A percentile compares a stretch with the other conserved stretches of the same genome.
Conservation (phyloP, 1,140 invertebrate species). For the Pogonus chalceus region DNA sequence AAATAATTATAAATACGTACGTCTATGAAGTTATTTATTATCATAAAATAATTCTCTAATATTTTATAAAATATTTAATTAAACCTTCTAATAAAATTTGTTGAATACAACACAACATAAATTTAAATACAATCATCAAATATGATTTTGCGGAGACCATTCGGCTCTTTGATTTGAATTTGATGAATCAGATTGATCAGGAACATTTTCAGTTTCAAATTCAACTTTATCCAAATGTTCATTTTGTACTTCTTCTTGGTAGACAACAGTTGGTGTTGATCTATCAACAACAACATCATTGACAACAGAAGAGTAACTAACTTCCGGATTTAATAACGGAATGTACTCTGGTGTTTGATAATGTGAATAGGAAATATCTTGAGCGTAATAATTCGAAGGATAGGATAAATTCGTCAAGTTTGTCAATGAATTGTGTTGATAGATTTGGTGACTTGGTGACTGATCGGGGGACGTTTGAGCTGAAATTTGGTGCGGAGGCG, state of each 20-base stretch:
- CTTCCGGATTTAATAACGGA: constrained; percentile 16
- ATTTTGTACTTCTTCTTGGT: background rate
- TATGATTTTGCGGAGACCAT: constrained; percentile 3
- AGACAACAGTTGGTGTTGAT: background rate
- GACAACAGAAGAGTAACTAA: background rate
- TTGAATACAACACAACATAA: too few relatives aligned
- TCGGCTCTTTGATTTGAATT: background rate
- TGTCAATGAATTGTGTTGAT: constrained; percentile 28
- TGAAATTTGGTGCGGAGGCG: constrained; percentile 30
- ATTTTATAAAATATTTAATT: too few relatives aligned
- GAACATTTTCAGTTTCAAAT: background rate
- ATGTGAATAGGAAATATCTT: constrained; percentile 24
- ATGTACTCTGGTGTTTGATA: constrained; percentile 31
- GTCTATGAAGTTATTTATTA: too few relatives aligned
- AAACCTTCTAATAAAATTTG: too few relatives aligned
- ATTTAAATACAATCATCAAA: background rate
- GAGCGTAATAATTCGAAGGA: constrained; percentile 28
- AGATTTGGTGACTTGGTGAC: constrained; percentile 32
- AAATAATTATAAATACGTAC: too few relatives aligned
- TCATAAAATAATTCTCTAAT: too few relatives aligned
- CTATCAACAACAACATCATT: background rate
- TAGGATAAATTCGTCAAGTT: constrained; percentile 32
- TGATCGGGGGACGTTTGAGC: constrained; percentile 28
- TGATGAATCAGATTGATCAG: background rate
- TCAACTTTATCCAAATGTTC: constrained; percentile 1